A percentile compares a stretch with the other conserved stretches of the same genome.
Evolutionary conservation across 1,140 invertebrate species (phyloP).

Genomic region (Drosophila athabasca): DNA sequence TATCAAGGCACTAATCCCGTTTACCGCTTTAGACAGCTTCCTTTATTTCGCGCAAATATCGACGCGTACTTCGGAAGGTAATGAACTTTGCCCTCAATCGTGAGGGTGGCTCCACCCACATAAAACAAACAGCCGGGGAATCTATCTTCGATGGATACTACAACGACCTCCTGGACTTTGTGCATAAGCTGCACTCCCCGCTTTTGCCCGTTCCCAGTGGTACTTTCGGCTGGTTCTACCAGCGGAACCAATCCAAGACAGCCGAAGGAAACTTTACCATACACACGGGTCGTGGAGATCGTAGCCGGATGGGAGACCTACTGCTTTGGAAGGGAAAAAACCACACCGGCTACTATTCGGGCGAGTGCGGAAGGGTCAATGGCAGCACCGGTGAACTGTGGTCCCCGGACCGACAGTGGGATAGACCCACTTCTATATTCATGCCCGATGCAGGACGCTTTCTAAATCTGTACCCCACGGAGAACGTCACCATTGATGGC

Average conservation of each 20-base stretch:
- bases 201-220: conserved; percentile 86
- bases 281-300: conserved; percentile 87
- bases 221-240: conserved; percentile 92
- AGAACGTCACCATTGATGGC: conserved; percentile 83
- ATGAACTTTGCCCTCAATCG: conserved; percentile 85
- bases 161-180: conserved; percentile 87
- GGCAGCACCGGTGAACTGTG: conserved; percentile 91
- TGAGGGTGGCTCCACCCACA: conserved; percentile 84
- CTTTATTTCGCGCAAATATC: conserved; percentile 84
- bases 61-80: conserved; percentile 82
- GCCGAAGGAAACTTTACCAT: conserved; percentile 91
- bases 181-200: conserved; percentile 84
- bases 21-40: conserved; percentile 86
- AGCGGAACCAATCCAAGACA: conserved; percentile 88
- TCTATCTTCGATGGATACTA: conserved; percentile 90
- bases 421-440: conserved; percentile 86
- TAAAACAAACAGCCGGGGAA: conserved; percentile 87
- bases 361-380: conserved; percentile 87
- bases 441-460: conserved; percentile 88
- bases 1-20: conserved; percentile 28
- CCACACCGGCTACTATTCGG: conserved; percentile 85
- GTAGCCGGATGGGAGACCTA: conserved; percentile 87
- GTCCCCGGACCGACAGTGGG: conserved; percentile 86
- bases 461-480: conserved; percentile 79
- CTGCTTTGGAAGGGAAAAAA: conserved; percentile 87